Conservation (phyloP, 2,888 invertebrate species). For the Crossocerus cetratus region DNA sequence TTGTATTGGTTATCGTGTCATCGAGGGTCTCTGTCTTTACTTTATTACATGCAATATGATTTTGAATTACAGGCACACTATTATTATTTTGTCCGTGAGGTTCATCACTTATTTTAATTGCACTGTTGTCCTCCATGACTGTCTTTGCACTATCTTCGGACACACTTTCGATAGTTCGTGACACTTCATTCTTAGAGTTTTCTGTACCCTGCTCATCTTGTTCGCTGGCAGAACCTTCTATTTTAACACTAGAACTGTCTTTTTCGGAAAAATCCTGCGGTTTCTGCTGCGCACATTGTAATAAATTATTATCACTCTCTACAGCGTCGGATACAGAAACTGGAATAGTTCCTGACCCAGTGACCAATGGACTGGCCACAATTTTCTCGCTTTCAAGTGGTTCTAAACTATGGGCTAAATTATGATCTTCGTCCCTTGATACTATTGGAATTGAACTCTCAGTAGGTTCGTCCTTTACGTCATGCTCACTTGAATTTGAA, state of each 20-base stretch:
- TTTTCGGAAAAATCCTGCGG: slow-evolving; percentile 55
- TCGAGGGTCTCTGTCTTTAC: slow-evolving; percentile 61
- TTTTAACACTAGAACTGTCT: slow-evolving; percentile 58
- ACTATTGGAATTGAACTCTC: slow-evolving; percentile 47
- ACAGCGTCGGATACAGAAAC: slow-evolving; percentile 42
- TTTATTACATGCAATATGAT: slow-evolving; percentile 69
- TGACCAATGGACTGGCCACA: slow-evolving; percentile 57
- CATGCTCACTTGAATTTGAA: slow-evolving; percentile 58
- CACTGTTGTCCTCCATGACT: slow-evolving; percentile 57
- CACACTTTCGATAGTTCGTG: slow-evolving; percentile 40
- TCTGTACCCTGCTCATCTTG: slow-evolving; percentile 58
- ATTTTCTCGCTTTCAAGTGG: slow-evolving; percentile 46
- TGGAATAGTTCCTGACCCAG: slow-evolving; percentile 56
- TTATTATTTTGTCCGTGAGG: slow-evolving; percentile 67
- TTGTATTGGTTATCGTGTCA: slow-evolving; percentile 42
- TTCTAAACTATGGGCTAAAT: slow-evolving; percentile 50
- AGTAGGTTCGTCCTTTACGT: slow-evolving; percentile 47
- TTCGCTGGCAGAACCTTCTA: slow-evolving; percentile 56
- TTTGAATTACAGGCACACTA: slow-evolving; percentile 72
- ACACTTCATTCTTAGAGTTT: slow-evolving; percentile 45
- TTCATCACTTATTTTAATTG: slow-evolving; percentile 64
- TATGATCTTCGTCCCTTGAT: slow-evolving; percentile 47
- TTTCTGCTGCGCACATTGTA: slow-evolving; percentile 65
- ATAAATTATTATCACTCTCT: slow-evolving; percentile 63
- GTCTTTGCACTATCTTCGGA: slow-evolving; percentile 49